Percentiles rank a stretch among this genome's conserved stretches.
phyloP scores from a whole-genome alignment of 2,113 vertebrate genomes.

The Pteronura brasiliensis region DNA sequence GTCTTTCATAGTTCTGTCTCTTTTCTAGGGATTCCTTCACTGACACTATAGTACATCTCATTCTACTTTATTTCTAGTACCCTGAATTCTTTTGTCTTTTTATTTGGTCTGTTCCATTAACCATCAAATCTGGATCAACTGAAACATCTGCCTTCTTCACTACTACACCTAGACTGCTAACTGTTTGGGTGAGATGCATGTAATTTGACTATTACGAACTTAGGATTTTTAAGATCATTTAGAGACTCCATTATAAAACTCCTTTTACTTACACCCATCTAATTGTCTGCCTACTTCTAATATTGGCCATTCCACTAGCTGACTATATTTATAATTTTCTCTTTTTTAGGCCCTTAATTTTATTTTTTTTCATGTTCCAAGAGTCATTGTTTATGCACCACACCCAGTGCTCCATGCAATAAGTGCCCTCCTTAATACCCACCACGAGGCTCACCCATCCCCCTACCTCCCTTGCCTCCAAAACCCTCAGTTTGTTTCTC shows the following conservation, averaged over 20 bases:
- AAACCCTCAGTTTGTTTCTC: too few species aligned
- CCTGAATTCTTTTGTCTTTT: slow-evolving; percentile 3
- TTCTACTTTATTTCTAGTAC: not conserved
- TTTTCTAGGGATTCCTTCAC: not conserved
- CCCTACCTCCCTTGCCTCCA: too few species aligned
- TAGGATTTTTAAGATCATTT: not conserved
- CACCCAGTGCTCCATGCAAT: too few species aligned
- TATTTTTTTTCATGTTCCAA: too few species aligned
- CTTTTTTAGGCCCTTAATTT: too few species aligned
- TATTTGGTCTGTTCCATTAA: not conserved
- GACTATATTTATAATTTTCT: not conserved
- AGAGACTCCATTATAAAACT: not conserved
- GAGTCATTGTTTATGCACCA: too few species aligned
- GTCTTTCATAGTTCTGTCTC: not conserved
- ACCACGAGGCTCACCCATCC: too few species aligned
- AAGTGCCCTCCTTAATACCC: too few species aligned
- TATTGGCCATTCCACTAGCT: not conserved
- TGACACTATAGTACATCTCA: not conserved
- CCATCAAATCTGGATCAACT: not conserved
- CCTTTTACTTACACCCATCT: not conserved
- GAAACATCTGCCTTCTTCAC: not conserved
- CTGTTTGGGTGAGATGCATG: not conserved
- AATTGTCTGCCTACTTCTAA: not conserved
- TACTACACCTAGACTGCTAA: not conserved
- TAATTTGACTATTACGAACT: not conserved